These are phyloP conservation scores for Axinella damicornis DNA, from an alignment of 37 sponge, comb jelly and placozoan genomes.

Conservation along the genomic window DNA sequence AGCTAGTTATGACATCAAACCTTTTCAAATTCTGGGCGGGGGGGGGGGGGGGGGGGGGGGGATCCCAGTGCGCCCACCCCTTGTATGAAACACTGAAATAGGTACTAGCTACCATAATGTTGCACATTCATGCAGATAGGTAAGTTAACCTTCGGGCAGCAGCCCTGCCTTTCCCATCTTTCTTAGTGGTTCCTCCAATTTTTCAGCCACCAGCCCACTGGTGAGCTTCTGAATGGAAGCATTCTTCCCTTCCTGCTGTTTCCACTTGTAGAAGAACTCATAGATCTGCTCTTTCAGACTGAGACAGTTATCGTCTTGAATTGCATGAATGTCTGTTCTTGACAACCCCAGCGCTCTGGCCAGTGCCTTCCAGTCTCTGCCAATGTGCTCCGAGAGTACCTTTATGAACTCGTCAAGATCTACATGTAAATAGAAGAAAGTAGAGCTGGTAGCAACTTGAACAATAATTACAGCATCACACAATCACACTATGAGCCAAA, in stretches of 20 bases:
- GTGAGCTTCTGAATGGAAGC: slow-evolving; percentile 21
- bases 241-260: not conserved
- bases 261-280: slow-evolving; percentile 39
- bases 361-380: slow-evolving; percentile 39
- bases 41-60: too few relatives aligned
- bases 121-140: too few relatives aligned
- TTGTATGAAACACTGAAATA: too few relatives aligned
- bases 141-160: not conserved
- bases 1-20: too few relatives aligned
- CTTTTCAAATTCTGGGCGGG: too few relatives aligned
- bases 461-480: too few relatives aligned
- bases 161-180: not conserved
- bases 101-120: too few relatives aligned
- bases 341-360: slow-evolving; percentile 23
- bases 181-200: slow-evolving; percentile 5
- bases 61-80: too few relatives aligned
- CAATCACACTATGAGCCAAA: too few relatives aligned
- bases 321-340: slow-evolving; percentile 42
- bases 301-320: slow-evolving; percentile 8
- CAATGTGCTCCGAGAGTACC: slow-evolving; percentile 15
- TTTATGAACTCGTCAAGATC: not conserved
- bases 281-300: slow-evolving; percentile 33
- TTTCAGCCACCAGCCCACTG: slow-evolving; percentile 4
- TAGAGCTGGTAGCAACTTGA: too few relatives aligned
- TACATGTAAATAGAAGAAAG: too few relatives aligned